Evolutionary conservation across 1,140 invertebrate species (phyloP), one percentile per base, ranked within the genome.

Genomic region (Hetaerina americana): DNA sequence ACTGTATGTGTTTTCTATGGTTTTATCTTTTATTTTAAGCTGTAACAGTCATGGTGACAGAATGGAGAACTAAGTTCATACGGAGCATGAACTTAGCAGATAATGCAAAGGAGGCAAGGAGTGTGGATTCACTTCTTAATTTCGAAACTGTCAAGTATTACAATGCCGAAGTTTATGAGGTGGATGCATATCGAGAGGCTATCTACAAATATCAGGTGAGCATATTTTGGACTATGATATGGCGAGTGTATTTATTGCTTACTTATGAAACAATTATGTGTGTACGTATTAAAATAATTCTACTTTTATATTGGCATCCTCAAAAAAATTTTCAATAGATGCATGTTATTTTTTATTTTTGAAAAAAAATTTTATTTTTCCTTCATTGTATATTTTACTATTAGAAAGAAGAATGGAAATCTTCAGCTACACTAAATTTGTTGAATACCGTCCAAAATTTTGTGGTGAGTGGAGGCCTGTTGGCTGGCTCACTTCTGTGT

Each of bases 131-230:
- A n/a, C 82, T 99, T 40, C 84, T 98, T 0, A 99, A 98, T 82
- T 98, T 96, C 83, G 96, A 98, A 84, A 98, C 96, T 5, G 96
- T 98, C 0, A 99, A 98, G 81, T 98, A 98, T 82, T 98, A 98
- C 78, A 92, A 91, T 27, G 94, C 94, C 25, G 96, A 98, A 81
- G 77, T 86, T 10, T 97, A 95, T 81, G 96, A 98, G 85, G 90
- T 94, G 0, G 81, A 92, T 68, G 85, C 88, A 66, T 98, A 96
- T 78, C 85, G 86, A 73, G 88, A 90, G 40, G 89, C 93, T 18
- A 92, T 98, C 77, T 75, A 89, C 1, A 87, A 89, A 73, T 97
- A 87, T 80, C 94, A 96, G 86, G 90, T 91, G 78, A 76, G 75
- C 66, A 71, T 18, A 57, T 1, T 5, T 57, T 2, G 22, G 15